These are phyloP conservation scores for Aythya baeri DNA, from an alignment of 2,113 vertebrate genomes.

Conservation along the genomic window DNA sequence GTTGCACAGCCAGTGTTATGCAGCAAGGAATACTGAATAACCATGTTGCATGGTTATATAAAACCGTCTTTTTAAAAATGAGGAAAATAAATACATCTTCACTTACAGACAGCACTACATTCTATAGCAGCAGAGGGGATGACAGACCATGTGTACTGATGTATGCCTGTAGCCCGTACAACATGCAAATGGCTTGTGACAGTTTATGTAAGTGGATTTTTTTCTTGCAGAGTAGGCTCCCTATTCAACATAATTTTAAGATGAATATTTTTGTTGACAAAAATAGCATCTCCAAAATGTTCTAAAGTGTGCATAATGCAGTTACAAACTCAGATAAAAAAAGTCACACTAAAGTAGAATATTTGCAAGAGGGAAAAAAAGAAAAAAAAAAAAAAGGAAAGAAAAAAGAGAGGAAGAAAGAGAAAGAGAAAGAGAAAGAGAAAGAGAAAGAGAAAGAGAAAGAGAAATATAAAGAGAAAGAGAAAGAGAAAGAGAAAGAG, in stretches of 20 bases:
- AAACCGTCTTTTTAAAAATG: background rate
- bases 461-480: no score
- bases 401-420: no score
- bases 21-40: background rate
- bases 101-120: background rate
- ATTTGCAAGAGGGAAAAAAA: background rate
- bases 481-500: no score
- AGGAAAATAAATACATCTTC: background rate
- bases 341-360: background rate
- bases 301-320: background rate
- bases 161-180: background rate
- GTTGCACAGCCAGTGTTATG: accelerated
- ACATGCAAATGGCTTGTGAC: background rate
- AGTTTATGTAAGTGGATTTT: background rate
- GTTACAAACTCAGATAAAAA: background rate
- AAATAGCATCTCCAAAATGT: background rate
- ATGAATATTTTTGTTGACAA: background rate
- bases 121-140: background rate
- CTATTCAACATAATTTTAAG: background rate
- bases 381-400: background rate
- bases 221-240: background rate
- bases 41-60: background rate
- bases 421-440: no score
- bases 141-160: background rate
- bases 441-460: no score